phyloP scores from a whole-genome alignment of 2,888 invertebrate species.

The Xestia sexstrigata region DNA sequence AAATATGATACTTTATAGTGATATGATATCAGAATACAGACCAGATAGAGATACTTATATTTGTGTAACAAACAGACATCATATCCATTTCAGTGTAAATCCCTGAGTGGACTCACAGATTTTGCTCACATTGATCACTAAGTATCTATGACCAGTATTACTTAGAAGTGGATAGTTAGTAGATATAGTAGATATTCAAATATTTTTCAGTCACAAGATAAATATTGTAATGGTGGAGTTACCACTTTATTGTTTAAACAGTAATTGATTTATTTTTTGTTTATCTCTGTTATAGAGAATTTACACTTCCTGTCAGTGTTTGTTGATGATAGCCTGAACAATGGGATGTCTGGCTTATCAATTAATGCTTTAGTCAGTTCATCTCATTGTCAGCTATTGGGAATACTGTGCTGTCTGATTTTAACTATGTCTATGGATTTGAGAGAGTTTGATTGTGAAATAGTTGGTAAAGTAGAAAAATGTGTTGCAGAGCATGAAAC shows the following conservation, averaged over 20 bases:
- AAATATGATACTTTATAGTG: constrained; percentile 53
- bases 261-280: constrained; percentile 57
- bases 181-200: background rate
- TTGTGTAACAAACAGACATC: constrained; percentile 52
- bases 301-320: constrained; percentile 54
- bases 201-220: constrained; percentile 3
- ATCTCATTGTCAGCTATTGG: constrained; percentile 42
- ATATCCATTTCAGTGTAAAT: constrained; percentile 61
- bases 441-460: constrained; percentile 36
- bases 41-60: constrained; percentile 30
- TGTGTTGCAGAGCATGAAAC: constrained; percentile 80
- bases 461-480: constrained; percentile 36
- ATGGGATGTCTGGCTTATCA: constrained; percentile 51
- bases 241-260: constrained; percentile 60
- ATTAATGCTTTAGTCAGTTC: constrained; percentile 43
- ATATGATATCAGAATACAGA: constrained; percentile 45
- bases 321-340: constrained; percentile 55
- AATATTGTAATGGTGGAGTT: constrained; percentile 55
- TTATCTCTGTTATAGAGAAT: constrained; percentile 52
- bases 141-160: background rate
- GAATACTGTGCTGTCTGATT: constrained; percentile 10
- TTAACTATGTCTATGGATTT: constrained; percentile 47
- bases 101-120: constrained; percentile 6
- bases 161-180: constrained; percentile 10
- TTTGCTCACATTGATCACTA: constrained; percentile 6